Conservation (phyloP, 2,888 invertebrate species). For the Acanthopleura granulata region DNA sequence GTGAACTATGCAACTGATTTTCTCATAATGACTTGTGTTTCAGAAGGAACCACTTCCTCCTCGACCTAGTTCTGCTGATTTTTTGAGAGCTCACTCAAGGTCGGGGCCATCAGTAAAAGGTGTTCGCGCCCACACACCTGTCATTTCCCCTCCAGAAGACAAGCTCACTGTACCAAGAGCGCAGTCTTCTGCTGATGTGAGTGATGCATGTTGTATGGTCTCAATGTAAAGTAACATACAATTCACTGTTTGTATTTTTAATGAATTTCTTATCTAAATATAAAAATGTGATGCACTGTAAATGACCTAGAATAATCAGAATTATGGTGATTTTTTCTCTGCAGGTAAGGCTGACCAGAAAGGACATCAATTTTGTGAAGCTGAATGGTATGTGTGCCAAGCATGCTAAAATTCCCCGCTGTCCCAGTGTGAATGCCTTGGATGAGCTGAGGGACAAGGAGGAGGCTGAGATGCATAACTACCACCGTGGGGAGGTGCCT, state of each 20-base stretch:
- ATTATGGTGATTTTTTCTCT: background rate
- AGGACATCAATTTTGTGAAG: conserved; percentile 64
- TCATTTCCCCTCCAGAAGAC: conserved; percentile 35
- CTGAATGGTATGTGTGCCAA: conserved; percentile 60
- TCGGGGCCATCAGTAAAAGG: conserved; percentile 55
- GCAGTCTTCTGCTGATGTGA: conserved; percentile 55
- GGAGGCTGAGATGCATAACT: conserved; percentile 54
- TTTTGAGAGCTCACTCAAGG: conserved; percentile 65
- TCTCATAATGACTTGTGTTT: conserved; percentile 18
- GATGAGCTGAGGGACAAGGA: conserved; percentile 62
- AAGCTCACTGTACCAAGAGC: conserved; percentile 61
- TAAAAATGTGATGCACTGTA: background rate
- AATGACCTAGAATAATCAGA: no score
- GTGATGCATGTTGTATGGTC: conserved; percentile 22
- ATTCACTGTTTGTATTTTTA: background rate
- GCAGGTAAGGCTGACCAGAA: conserved; percentile 53
- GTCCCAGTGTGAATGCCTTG: conserved; percentile 60
- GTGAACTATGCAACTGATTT: no score
- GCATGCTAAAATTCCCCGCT: conserved; percentile 42
- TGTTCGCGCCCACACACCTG: conserved; percentile 53
- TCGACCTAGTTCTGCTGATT: conserved; percentile 61
- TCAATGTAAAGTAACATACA: background rate
- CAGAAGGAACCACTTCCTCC: conserved; percentile 57
- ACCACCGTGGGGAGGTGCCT: conserved; percentile 64
- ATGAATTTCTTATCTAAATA: conserved; percentile 11